Percentiles rank a stretch among this genome's conserved stretches.
phyloP scores from a whole-genome alignment of 2,888 invertebrate species.

The Drosophila colorata region DNA sequence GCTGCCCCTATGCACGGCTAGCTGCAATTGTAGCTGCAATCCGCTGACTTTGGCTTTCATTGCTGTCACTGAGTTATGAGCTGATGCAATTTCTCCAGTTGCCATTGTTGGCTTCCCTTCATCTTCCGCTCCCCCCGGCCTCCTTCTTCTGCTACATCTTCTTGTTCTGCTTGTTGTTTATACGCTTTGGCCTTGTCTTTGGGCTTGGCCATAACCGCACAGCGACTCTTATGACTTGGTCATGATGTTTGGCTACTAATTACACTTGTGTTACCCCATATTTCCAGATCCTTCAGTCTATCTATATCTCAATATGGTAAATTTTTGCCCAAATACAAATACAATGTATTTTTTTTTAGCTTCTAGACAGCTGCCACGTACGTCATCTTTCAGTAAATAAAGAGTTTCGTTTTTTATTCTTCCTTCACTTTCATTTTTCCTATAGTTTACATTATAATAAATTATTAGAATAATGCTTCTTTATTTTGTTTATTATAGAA shows the following conservation, averaged over 20 bases:
- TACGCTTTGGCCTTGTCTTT: conserved; percentile 23
- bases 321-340: no score
- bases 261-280: background rate
- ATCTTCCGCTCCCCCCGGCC: background rate
- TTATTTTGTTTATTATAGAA: conserved; percentile 18
- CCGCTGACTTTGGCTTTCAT: conserved; percentile 50
- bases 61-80: conserved; percentile 67
- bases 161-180: conserved; percentile 20
- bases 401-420: background rate
- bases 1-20: no score
- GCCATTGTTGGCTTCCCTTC: conserved; percentile 17
- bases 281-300: background rate
- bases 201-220: conserved; percentile 1
- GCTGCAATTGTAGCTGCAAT: conserved; percentile 52
- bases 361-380: background rate
- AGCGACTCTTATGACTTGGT: conserved; percentile 2
- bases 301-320: background rate
- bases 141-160: background rate
- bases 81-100: conserved; percentile 55
- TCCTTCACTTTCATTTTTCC: background rate
- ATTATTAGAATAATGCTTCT: conserved; percentile 11
- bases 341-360: background rate
- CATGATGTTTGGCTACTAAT: conserved; percentile 3
- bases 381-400: background rate
- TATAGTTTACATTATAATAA: background rate